Conservation (phyloP, 2,797 vertebrate species). For the Etheostoma perlongum region DNA sequence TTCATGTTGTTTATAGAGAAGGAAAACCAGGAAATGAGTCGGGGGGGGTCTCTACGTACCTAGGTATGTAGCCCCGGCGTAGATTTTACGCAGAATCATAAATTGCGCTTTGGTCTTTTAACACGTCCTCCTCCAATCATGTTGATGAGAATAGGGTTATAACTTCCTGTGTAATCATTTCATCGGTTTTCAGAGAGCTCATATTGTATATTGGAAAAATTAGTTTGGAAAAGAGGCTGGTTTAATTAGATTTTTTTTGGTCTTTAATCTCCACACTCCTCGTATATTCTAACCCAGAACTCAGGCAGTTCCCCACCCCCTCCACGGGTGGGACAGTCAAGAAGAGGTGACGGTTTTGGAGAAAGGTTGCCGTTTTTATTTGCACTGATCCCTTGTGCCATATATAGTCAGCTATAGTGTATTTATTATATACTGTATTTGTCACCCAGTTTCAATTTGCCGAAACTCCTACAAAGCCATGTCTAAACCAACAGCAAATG, state of each 20-base stretch:
- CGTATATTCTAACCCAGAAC: slow-evolving; percentile 44
- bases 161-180: neutral
- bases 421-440: slow-evolving; percentile 44
- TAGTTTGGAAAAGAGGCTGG: slow-evolving; percentile 9
- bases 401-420: slow-evolving; percentile 44
- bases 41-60: too few species aligned
- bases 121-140: neutral
- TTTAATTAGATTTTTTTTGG: neutral
- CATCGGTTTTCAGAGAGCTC: slow-evolving; percentile 15
- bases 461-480: slow-evolving; percentile 45
- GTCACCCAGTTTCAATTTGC: slow-evolving; percentile 13
- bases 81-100: too few species aligned
- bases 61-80: too few species aligned
- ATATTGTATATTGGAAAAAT: neutral
- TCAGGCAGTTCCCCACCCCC: slow-evolving; percentile 39
- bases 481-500: slow-evolving; percentile 23
- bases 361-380: slow-evolving; percentile 46
- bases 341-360: slow-evolving; percentile 38
- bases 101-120: neutral
- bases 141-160: neutral
- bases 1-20: too few species aligned
- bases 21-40: too few species aligned
- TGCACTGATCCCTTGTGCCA: slow-evolving; percentile 76
- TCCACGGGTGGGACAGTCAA: slow-evolving; percentile 8
- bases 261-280: slow-evolving; percentile 10